Conservation (phyloP, 2,113 vertebrate genomes). For the Azemiops feae region DNA sequence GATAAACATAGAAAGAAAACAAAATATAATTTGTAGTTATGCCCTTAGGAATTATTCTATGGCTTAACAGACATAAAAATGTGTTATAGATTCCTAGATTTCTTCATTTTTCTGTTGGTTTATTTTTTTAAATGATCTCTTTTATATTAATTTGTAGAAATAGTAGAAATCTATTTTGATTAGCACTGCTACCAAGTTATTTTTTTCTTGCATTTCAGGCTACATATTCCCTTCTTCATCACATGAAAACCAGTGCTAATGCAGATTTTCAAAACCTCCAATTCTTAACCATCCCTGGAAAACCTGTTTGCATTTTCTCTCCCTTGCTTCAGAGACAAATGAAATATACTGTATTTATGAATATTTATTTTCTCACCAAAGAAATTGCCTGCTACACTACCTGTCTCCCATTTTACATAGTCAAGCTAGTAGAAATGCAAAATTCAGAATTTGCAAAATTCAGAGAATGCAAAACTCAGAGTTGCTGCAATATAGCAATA, state of each 20-base stretch:
- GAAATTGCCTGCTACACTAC: background rate
- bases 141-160: background rate
- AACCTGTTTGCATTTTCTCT: background rate
- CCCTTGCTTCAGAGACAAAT: background rate
- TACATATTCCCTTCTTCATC: background rate
- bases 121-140: background rate
- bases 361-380: background rate
- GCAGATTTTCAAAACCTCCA: background rate
- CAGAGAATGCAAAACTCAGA: background rate
- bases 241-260: background rate
- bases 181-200: background rate
- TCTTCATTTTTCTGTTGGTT: background rate
- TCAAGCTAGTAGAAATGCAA: background rate
- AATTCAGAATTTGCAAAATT: background rate
- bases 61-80: background rate
- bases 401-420: background rate
- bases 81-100: background rate
- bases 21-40: constrained; percentile 12
- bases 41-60: constrained; percentile 30
- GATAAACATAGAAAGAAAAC: constrained; percentile 39
- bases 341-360: background rate
- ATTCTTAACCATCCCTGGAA: background rate
- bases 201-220: background rate
- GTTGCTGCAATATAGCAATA: background rate
- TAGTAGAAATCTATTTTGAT: background rate